A percentile compares a stretch with the other conserved stretches of the same genome.
Evolutionary conservation across 1,140 invertebrate species (phyloP).

Genomic region (Micrasema longulum): DNA sequence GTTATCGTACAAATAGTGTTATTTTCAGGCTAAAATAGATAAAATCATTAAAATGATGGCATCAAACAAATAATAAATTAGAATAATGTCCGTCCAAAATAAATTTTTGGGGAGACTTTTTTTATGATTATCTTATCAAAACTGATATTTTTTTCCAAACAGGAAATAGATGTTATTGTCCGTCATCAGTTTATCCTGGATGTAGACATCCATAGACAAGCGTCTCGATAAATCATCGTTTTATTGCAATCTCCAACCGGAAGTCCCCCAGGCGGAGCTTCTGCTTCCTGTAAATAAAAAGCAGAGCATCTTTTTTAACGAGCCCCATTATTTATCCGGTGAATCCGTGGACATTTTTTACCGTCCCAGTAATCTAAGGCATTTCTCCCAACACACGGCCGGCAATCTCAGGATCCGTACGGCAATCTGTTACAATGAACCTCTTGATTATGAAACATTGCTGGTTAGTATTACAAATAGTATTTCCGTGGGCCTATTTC

Average conservation of each 20-base stretch:
- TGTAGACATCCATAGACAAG: too few relatives aligned
- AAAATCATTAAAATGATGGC: too few relatives aligned
- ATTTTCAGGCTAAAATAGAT: too few relatives aligned
- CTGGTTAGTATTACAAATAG: slow-evolving; percentile 25
- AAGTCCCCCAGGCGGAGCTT: slow-evolving; percentile 6
- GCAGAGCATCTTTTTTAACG: slow-evolving; percentile 50
- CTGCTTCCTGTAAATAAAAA: slow-evolving; percentile 32
- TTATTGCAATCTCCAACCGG: background rate
- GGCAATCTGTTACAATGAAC: slow-evolving; percentile 55
- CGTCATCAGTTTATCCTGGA: too few relatives aligned
- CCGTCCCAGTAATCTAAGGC: slow-evolving; percentile 48
- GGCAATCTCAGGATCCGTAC: slow-evolving; percentile 41
- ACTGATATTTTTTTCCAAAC: too few relatives aligned
- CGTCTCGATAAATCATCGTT: too few relatives aligned
- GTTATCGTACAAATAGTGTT: too few relatives aligned
- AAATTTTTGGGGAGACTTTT: too few relatives aligned
- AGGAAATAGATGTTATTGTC: too few relatives aligned
- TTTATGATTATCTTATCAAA: too few relatives aligned
- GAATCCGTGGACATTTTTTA: slow-evolving; percentile 50
- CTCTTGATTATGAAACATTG: slow-evolving; percentile 53
- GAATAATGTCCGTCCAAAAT: too few relatives aligned
- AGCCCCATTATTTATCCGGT: slow-evolving; percentile 44
- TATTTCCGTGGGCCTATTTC: background rate
- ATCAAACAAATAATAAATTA: too few relatives aligned
- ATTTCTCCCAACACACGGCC: slow-evolving; percentile 48